Percentiles rank a stretch among this genome's conserved stretches.
Evolutionary conservation across 2,113 vertebrate genomes (phyloP).

Genomic region (Tretioscincus oriximinensis): DNA sequence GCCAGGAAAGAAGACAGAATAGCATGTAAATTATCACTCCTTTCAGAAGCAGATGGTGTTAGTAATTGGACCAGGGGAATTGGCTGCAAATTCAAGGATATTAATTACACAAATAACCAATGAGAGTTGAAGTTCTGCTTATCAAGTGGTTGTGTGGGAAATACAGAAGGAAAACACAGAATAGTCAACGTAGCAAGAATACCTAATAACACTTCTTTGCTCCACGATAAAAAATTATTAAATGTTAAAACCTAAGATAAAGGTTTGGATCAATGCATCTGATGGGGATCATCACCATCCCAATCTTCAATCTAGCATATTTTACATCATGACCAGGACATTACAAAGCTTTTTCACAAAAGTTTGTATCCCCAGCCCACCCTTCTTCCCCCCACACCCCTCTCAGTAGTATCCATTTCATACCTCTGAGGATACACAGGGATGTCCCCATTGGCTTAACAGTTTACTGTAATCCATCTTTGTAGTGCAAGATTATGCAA

Average conservation of each 20-base stretch:
- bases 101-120: slow-evolving; percentile 9
- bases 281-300: background rate
- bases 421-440: too few species aligned
- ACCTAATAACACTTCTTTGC: background rate
- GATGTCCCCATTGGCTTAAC: too few species aligned
- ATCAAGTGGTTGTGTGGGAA: background rate
- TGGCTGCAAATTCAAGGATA: background rate
- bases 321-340: background rate
- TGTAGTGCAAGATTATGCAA: too few species aligned
- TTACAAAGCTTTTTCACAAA: too few species aligned
- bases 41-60: background rate
- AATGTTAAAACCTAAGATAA: background rate
- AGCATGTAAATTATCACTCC: accelerated
- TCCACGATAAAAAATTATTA: background rate
- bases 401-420: too few species aligned
- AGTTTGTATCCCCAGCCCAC: too few species aligned
- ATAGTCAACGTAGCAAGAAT: background rate
- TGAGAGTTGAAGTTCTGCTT: slow-evolving; percentile 12
- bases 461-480: too few species aligned
- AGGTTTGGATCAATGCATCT: background rate
- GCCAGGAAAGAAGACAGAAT: background rate
- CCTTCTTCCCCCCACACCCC: too few species aligned
- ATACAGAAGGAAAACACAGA: background rate
- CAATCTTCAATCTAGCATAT: background rate
- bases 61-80: background rate